phyloP scores from a whole-genome alignment of 2,113 vertebrate species.

The Tiliqua scincoides region DNA sequence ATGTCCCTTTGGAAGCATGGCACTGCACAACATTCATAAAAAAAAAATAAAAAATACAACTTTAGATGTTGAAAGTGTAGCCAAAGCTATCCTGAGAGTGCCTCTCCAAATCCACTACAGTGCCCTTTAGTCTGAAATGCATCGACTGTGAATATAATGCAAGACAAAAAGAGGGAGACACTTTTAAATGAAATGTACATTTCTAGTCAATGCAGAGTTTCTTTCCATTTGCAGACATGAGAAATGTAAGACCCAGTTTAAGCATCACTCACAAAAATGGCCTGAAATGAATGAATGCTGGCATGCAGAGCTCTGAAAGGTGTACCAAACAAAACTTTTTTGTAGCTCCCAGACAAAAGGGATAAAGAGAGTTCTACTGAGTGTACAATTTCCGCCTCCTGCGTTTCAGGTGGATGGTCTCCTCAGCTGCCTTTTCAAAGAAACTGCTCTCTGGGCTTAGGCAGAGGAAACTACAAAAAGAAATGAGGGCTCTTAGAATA shows the following conservation, averaged over 20 bases:
- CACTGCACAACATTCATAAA: background rate
- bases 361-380: conserved; percentile 55
- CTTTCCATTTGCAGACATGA: conserved; percentile 3
- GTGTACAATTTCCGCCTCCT: background rate
- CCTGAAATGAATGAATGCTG: conserved; percentile 20
- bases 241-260: conserved; percentile 18
- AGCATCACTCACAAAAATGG: conserved; percentile 25
- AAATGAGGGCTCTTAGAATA: conserved; percentile 10
- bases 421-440: background rate
- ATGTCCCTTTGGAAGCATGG: background rate
- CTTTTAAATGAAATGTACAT: conserved; percentile 8
- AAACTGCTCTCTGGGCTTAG: background rate
- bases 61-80: background rate
- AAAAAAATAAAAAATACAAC: background rate
- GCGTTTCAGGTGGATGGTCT: conserved; percentile 16
- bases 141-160: background rate
- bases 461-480: conserved; percentile 21
- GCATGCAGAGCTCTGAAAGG: conserved; percentile 35
- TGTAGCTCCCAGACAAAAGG: conserved; percentile 64
- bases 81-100: background rate
- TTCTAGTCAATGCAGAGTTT: conserved; percentile 26
- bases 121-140: background rate
- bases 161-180: background rate
- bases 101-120: background rate
- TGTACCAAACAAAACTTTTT: conserved; percentile 59